Conservation (phyloP, 2,888 invertebrate species). For the Thelaira solivaga region DNA sequence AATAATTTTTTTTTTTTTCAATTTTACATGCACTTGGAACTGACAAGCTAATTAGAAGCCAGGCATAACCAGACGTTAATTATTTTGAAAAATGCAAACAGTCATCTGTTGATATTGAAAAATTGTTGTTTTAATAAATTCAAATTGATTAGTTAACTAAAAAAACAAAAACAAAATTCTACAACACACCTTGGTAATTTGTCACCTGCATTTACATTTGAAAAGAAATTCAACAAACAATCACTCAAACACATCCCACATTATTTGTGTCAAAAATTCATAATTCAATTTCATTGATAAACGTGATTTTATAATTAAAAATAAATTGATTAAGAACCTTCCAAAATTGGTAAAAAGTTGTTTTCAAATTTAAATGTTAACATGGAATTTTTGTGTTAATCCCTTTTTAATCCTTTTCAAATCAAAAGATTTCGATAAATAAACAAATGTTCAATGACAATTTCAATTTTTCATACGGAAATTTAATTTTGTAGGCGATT, state of each 20-base stretch:
- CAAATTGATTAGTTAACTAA: slow-evolving; percentile 5
- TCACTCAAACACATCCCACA: slow-evolving; percentile 35
- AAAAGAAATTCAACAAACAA: neutral
- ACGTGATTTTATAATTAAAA: slow-evolving; percentile 49
- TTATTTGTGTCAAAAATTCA: neutral
- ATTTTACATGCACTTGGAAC: neutral
- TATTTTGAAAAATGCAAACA: slow-evolving; percentile 11
- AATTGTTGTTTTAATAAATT: neutral
- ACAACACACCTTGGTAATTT: slow-evolving; percentile 58
- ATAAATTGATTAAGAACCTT: slow-evolving; percentile 16
- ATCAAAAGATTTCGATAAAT: slow-evolving; percentile 21
- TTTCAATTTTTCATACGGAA: neutral
- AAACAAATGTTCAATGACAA: slow-evolving; percentile 35
- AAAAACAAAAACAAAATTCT: neutral
- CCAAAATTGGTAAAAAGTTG: slow-evolving; percentile 4
- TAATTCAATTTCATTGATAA: slow-evolving; percentile 28
- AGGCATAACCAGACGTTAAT: slow-evolving; percentile 38
- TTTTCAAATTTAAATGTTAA: neutral
- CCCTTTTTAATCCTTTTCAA: slow-evolving; percentile 3
- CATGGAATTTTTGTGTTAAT: slow-evolving; percentile 22
- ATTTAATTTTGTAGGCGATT: too few species aligned
- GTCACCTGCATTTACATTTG: slow-evolving; percentile 50
- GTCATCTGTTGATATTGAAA: slow-evolving; percentile 43
- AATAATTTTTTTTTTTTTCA: neutral
- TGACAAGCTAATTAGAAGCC: slow-evolving; percentile 62